Base-by-base conservation (phyloP, 2,888 invertebrate species). In the Drosophila pseudotakahashii region DNA sequence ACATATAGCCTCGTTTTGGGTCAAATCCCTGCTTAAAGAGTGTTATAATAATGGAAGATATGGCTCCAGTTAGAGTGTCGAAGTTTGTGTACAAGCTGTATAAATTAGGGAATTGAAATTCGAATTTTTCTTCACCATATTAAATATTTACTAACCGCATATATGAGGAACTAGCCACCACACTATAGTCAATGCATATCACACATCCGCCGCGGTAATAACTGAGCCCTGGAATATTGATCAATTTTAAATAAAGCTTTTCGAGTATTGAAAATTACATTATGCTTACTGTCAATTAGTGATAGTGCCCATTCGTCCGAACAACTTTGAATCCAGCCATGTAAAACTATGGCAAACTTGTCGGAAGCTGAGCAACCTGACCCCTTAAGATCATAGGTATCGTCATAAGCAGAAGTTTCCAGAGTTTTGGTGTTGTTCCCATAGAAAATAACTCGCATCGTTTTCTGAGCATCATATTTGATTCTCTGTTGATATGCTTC, bases 261-360 rank as follows among this genome's bases (percentile, higher is more conserved):
- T 39, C 5, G 7, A 44, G 30, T 7, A 19, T 16, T 2, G 5
- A 36, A 32, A 30, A 9, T 19, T 19, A 2, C 11, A 3, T 19
- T 52, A 74, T n/a, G 0, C 89, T 76, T 82, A 91, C 91, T 89
- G 42, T 87, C 85, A 58, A 84, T 88, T 16, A 91, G 68, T 14
- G 80, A 73, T 1, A 67, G 47, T 6, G 91, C 77, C 92, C 92
- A 92, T 14, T 89, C 88, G 30, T 85, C 83, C 3, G 83, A 69
- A 62, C 91, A 91, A 51, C 84, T 87, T 71, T 92, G 91, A 32
- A 88, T 82, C 92, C 92, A 92, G 13, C 92, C 92, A 76, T 91
- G 92, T 4, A 91, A 73, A 32, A 92, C 71, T 41, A 92, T 88
- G n/a, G 91, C 85, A 62, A 90, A 89, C 57, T 91, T 90, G 58